A percentile compares a stretch with the other conserved stretches of the same genome.
These are phyloP conservation scores for Aproaerema taeniolella DNA, from an alignment of 2,888 invertebrate species.

Conservation along the genomic window DNA sequence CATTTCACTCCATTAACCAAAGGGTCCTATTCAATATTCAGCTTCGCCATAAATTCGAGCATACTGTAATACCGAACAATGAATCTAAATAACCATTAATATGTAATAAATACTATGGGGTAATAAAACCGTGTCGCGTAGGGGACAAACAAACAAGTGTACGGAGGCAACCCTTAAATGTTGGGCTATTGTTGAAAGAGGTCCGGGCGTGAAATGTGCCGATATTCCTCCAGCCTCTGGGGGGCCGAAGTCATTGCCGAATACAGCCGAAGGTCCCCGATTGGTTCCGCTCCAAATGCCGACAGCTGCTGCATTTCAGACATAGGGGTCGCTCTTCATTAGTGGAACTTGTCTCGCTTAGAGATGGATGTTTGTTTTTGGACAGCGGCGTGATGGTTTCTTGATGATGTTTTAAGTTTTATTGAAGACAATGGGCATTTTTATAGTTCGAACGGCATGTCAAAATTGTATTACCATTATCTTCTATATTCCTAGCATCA, in stretches of 20 bases:
- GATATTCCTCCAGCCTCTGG: not conserved
- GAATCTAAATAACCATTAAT: constrained; percentile 78
- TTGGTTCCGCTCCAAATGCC: constrained; percentile 72
- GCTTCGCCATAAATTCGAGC: constrained; percentile 71
- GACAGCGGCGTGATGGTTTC: constrained; percentile 62
- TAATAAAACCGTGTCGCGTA: constrained; percentile 61
- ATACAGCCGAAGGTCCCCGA: constrained; percentile 47
- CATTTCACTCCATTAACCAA: constrained; percentile 44
- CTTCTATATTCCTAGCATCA: too few species aligned
- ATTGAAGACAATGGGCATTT: constrained; percentile 24
- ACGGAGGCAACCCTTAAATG: constrained; percentile 60
- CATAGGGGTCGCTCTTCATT: constrained; percentile 71
- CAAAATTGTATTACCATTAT: too few species aligned
- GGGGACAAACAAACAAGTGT: constrained; percentile 76
- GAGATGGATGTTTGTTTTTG: constrained; percentile 76
- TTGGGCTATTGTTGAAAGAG: constrained; percentile 45
- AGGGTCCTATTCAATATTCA: constrained; percentile 60
- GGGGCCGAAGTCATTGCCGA: constrained; percentile 47
- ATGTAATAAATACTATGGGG: constrained; percentile 77
- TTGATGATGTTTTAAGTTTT: constrained; percentile 63
- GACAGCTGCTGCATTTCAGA: constrained; percentile 74
- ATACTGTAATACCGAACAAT: constrained; percentile 72
- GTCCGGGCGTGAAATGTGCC: constrained; percentile 43
- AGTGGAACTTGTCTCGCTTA: constrained; percentile 68
- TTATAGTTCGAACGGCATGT: constrained; percentile 2